phyloP scores from a whole-genome alignment of 2,888 invertebrate species.

The Ichneumoninae sp. region DNA sequence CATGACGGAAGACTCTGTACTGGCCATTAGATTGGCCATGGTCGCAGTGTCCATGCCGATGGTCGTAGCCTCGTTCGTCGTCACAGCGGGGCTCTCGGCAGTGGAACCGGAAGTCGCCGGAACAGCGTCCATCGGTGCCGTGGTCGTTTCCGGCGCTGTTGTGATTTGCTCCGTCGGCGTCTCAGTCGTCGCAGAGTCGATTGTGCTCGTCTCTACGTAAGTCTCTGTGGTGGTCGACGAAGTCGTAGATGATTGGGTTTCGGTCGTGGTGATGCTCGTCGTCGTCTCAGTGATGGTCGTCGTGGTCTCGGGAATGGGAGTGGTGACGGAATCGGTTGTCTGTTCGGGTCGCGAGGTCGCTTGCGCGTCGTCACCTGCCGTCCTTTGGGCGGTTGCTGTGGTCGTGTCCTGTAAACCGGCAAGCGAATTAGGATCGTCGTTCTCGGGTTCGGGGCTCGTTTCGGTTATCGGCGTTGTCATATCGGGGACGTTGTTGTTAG shows the following conservation, averaged over 20 bases:
- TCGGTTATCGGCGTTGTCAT: slow-evolving; percentile 68
- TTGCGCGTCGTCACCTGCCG: slow-evolving; percentile 79
- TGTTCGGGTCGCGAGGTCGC: slow-evolving; percentile 72
- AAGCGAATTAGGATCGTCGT: slow-evolving; percentile 80
- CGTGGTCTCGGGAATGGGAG: slow-evolving; percentile 58
- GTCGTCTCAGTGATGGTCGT: slow-evolving; percentile 30
- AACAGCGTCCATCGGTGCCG: slow-evolving; percentile 45
- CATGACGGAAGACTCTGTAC: neutral
- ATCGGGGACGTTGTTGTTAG: slow-evolving; percentile 65
- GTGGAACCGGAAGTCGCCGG: slow-evolving; percentile 27
- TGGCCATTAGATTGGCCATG: neutral
- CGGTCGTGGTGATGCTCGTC: slow-evolving; percentile 43
- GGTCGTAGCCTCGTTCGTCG: slow-evolving; percentile 12
- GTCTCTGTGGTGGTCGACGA: slow-evolving; percentile 54
- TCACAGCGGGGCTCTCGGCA: slow-evolving; percentile 1
- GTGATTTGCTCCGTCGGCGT: slow-evolving; percentile 61
- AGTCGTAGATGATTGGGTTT: slow-evolving; percentile 61
- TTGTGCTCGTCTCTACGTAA: slow-evolving; percentile 48
- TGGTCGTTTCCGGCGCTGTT: slow-evolving; percentile 46
- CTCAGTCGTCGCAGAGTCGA: slow-evolving; percentile 38
- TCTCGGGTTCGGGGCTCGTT: slow-evolving; percentile 72
- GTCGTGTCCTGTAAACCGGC: slow-evolving; percentile 83
- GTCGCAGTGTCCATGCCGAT: slow-evolving; percentile 7
- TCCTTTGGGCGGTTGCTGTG: slow-evolving; percentile 83
- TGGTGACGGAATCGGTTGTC: slow-evolving; percentile 61